A percentile compares a stretch with the other conserved stretches of the same genome.
Conservation (phyloP, 37 sponge, comb jelly and placozoan genomes). For the Halisarca cf. caerulea region DNA sequence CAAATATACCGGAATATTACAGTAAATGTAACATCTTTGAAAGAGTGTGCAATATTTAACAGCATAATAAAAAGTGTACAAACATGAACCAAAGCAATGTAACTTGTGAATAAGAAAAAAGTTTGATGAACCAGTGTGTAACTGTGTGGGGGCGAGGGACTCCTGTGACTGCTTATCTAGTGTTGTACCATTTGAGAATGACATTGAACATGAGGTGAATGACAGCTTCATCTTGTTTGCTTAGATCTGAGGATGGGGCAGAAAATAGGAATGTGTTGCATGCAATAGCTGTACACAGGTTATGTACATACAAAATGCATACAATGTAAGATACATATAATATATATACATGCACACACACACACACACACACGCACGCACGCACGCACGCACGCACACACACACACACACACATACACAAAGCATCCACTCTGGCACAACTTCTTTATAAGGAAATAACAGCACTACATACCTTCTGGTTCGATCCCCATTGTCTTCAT, state of each 20-base stretch:
- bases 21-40: no score
- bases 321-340: no score
- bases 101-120: no score
- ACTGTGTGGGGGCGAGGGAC: no score
- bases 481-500: constrained; percentile 71
- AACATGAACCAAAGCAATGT: no score
- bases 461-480: constrained; percentile 76
- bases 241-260: constrained; percentile 79
- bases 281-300: not conserved
- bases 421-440: not conserved
- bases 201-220: constrained; percentile 71
- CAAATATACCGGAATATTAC: no score
- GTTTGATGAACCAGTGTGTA: no score
- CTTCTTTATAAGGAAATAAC: not conserved
- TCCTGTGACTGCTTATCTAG: no score
- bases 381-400: not conserved
- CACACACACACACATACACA: not conserved
- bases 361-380: not conserved
- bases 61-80: no score
- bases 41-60: no score
- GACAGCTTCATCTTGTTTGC: constrained; percentile 45
- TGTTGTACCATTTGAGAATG: constrained; percentile 60
- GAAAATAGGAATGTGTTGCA: no score
- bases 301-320: not conserved
- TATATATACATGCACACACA: not conserved